Evolutionary conservation across 2,888 invertebrate species (phyloP).

Genomic region (Xanthia icteritia): DNA sequence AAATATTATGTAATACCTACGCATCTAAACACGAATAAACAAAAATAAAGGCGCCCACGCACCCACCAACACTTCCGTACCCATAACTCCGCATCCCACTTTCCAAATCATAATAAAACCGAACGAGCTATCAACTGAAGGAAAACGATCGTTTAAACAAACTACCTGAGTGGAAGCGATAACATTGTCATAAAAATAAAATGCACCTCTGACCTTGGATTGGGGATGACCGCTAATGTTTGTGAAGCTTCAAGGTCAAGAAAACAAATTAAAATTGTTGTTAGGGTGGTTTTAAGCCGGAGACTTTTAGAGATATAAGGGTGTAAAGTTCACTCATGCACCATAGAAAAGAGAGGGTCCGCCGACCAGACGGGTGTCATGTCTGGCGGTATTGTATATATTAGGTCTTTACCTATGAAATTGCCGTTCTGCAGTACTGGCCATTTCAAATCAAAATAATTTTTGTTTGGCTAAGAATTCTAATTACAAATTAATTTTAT

Average conservation of each 20-base stretch:
- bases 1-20: background rate
- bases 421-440: too few species aligned
- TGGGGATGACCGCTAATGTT: conserved; percentile 25
- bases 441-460: too few species aligned
- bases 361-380: too few species aligned
- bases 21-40: background rate
- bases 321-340: too few species aligned
- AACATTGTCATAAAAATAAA: conserved; percentile 61
- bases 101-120: conserved; percentile 48
- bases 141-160: conserved; percentile 49
- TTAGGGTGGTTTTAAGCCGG: background rate
- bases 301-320: too few species aligned
- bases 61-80: conserved; percentile 14
- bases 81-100: conserved; percentile 1
- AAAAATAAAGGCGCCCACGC: conserved; percentile 8
- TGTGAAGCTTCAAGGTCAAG: conserved; percentile 36
- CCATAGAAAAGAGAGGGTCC: too few species aligned
- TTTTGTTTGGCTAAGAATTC: too few species aligned
- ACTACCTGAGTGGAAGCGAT: conserved; percentile 46
- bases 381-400: too few species aligned
- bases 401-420: too few species aligned
- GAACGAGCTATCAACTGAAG: conserved; percentile 44
- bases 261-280: conserved; percentile 31
- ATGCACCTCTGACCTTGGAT: conserved; percentile 49
- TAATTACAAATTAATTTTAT: too few species aligned